These are phyloP conservation scores for Enteromius radiatus DNA, from an alignment of 2,797 vertebrate genomes.

Conservation along the genomic window DNA sequence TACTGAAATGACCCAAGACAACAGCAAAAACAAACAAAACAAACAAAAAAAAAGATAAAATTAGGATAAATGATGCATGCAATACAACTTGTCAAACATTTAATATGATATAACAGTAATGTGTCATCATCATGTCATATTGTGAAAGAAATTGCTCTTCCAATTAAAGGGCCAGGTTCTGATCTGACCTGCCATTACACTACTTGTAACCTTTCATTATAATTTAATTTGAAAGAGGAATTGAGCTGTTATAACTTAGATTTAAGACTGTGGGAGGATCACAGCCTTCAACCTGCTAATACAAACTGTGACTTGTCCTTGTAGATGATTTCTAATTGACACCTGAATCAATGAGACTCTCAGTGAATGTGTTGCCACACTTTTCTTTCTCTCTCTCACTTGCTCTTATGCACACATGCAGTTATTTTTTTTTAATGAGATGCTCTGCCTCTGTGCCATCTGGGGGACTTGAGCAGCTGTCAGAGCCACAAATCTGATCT, in stretches of 20 bases:
- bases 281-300: background rate
- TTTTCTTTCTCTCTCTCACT: slow-evolving; percentile 10
- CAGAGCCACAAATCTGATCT: slow-evolving; percentile 44
- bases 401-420: background rate
- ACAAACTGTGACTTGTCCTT: background rate
- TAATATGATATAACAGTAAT: background rate
- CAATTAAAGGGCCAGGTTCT: background rate
- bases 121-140: background rate
- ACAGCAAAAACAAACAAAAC: background rate
- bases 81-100: background rate
- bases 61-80: background rate
- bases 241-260: background rate
- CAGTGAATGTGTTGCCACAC: background rate
- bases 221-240: background rate
- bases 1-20: background rate
- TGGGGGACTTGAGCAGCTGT: slow-evolving; percentile 51
- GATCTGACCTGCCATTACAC: background rate
- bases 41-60: no score
- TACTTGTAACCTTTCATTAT: background rate
- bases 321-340: slow-evolving; percentile 2
- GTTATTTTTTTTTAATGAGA: slow-evolving; percentile 49
- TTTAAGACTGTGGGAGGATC: background rate
- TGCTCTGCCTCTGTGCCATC: slow-evolving; percentile 69
- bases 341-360: slow-evolving; percentile 24
- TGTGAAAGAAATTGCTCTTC: background rate